Base-by-base conservation (phyloP, 1,140 invertebrate species). In the Tribolium castaneum region DNA sequence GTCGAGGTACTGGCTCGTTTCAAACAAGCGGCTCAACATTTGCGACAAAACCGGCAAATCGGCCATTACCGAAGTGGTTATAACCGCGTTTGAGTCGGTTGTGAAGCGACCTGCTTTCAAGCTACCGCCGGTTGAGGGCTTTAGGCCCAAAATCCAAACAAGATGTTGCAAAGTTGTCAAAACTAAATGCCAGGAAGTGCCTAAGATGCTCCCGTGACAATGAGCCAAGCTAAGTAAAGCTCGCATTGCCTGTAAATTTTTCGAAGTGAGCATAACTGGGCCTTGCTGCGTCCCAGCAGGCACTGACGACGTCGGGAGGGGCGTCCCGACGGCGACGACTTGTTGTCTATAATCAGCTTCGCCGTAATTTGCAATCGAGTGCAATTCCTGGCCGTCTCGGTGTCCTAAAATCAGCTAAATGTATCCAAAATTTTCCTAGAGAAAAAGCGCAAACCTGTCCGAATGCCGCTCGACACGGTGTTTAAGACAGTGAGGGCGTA, bases 231-330 rank as follows among this genome's bases (percentile, higher is more conserved):
- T 91, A 10, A 99, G 88, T 25, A 99, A 88, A 3, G 97, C 93
- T 80, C 97, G 90, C 93, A 99, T 98, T 49, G 97, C 98, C 82
- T 99, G 96, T 14, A 99, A 90, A 90, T 99, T 99, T 84, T 99
- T 98, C 0, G 97, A 95, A 3, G 98, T 99, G 82, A 99, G 90
- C 96, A 99, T 98, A 34, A 99, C 98, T n/a, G 96, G 95, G n/a
- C 95, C 95, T 87, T 96, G 95, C 85, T 96, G 94, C 14, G 94
- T 92, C 45, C 92, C 92, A 59, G 92, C 90, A 71, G 91, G 96
- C 84, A 91, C 86, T 9, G 95, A 93, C 54, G 95, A 92, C 45
- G 95, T 96, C 1, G 96, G 94, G 77, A 98, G 86, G 16, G 97
- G 94, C 3, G 97, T 98, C 9, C 97, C 97, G 73, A 97, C 95